Evolutionary conservation across 1,140 invertebrate genomes (phyloP).

Genomic region (Heliconius hermathena): DNA sequence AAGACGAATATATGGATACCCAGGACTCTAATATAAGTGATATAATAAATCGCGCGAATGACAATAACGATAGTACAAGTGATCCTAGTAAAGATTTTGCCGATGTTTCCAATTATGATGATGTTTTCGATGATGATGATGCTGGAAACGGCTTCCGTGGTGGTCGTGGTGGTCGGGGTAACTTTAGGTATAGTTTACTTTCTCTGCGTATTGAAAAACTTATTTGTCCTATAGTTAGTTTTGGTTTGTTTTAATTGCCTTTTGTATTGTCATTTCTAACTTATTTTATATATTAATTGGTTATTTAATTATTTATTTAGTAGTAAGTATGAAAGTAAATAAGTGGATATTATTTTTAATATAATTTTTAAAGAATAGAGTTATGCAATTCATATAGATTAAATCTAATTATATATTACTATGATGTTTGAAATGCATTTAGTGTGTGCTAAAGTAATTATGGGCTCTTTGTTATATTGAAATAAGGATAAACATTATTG

Average conservation of each 20-base stretch:
- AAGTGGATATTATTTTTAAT: too few relatives aligned
- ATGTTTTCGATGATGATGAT: conserved; percentile 64
- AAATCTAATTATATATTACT: too few relatives aligned
- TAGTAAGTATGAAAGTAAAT: too few relatives aligned
- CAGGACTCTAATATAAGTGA: conserved; percentile 60
- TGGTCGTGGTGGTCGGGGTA: conserved; percentile 81
- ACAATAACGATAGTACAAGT: conserved; percentile 47
- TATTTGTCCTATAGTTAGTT: not conserved
- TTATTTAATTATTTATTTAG: not conserved
- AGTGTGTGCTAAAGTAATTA: too few relatives aligned
- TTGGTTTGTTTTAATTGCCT: not conserved
- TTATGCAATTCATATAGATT: conserved; percentile 2
- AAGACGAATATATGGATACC: conserved; percentile 70
- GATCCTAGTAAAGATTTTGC: conserved; percentile 58
- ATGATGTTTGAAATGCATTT: too few relatives aligned
- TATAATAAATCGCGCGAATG: conserved; percentile 47
- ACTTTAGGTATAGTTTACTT: conserved; percentile 78
- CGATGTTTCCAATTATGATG: conserved; percentile 56
- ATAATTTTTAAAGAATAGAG: not conserved
- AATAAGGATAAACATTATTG: too few relatives aligned
- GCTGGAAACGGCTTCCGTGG: conserved; percentile 70
- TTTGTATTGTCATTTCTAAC: not conserved
- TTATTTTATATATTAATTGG: not conserved
- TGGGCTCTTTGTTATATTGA: too few relatives aligned
- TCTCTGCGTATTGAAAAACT: not conserved